phyloP scores from a whole-genome alignment of 2,113 vertebrate species.

The Cinclus cinclus region DNA sequence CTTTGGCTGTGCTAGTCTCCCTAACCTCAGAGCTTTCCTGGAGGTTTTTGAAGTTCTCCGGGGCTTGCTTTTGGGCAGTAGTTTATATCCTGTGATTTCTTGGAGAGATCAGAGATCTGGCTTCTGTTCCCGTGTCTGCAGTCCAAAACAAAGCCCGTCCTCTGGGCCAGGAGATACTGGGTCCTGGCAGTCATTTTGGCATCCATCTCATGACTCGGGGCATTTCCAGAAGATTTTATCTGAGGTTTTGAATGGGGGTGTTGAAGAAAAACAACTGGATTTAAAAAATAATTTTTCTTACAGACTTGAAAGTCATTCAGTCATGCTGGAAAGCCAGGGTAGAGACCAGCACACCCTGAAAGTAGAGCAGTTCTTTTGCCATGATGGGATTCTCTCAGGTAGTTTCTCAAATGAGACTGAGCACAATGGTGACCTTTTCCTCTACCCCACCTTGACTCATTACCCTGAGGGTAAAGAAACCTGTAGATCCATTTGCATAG shows the following conservation, averaged over 20 bases:
- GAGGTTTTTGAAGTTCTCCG: conserved; percentile 9
- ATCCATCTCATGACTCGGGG: neutral
- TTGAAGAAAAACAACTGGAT: conserved; percentile 12
- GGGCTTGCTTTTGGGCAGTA: neutral
- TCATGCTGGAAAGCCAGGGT: neutral
- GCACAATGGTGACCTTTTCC: neutral
- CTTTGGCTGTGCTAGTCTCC: neutral
- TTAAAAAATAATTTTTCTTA: neutral
- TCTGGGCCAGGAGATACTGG: neutral
- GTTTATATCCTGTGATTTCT: conserved; percentile 51
- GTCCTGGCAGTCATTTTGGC: conserved; percentile 13
- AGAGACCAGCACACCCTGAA: neutral
- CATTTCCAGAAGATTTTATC: conserved; percentile 43
- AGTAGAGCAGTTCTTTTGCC: neutral
- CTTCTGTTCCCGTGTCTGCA: neutral
- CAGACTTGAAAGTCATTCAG: neutral
- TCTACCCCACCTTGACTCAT: neutral
- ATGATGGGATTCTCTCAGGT: neutral
- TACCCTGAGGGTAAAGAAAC: neutral
- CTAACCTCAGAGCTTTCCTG: conserved; percentile 6
- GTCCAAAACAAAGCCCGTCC: conserved; percentile 1
- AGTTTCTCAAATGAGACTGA: neutral
- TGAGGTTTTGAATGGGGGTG: neutral
- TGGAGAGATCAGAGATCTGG: neutral
- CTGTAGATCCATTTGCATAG: neutral